Base-by-base conservation (phyloP, 2,888 invertebrate species). In the Dexiosoma caninum region DNA sequence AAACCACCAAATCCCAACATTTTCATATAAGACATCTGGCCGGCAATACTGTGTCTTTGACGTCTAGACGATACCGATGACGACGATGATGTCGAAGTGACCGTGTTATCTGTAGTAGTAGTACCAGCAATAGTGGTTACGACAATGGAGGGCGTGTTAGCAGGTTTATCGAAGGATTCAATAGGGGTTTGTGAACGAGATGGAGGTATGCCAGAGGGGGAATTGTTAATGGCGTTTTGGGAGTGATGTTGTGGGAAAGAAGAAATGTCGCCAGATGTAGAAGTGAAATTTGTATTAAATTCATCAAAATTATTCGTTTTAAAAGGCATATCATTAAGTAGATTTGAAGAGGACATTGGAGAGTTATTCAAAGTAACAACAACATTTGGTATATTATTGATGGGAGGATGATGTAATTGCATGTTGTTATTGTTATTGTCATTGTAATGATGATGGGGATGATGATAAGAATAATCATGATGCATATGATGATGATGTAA, bases 31-130 rank as follows among this genome's bases (percentile, higher is more conserved):
- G 94, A 95, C 95, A 96, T 95, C 94, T 96, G 96, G 92, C 96
- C 96, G 92, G 96, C 95, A 93, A 97, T 95, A 93, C 96, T 96
- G 95, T 97, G 96, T 92, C 96, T 95, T 93, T 96, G 96, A 92
- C 95, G 95, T 92, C 95, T 94, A 91, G 93, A 93, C 84, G 90
- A 89, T 83, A 87, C 87, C 83, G 89, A 88, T 83, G 89, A 87
- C 84, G 89, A 88, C 84, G 88, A 88, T 83, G 89, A 87, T 83
- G 86, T 86, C 83, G 89, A 84, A 82, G 85, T 82, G 83, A 88
- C 85, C 85, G 87, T 88, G 86, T 87, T 88, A 88, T 89, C 87
- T 89, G 88, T 88, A 82, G 85, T 85, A 27, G 27, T n/a, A 51
- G 7, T 14, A 51, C 27, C 86, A 86, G 85, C 86, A 86, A 85